Percentiles rank a stretch among this genome's conserved stretches.
Conservation (phyloP, 2,113 vertebrate genomes). For the Cyanoderma ruficeps region DNA sequence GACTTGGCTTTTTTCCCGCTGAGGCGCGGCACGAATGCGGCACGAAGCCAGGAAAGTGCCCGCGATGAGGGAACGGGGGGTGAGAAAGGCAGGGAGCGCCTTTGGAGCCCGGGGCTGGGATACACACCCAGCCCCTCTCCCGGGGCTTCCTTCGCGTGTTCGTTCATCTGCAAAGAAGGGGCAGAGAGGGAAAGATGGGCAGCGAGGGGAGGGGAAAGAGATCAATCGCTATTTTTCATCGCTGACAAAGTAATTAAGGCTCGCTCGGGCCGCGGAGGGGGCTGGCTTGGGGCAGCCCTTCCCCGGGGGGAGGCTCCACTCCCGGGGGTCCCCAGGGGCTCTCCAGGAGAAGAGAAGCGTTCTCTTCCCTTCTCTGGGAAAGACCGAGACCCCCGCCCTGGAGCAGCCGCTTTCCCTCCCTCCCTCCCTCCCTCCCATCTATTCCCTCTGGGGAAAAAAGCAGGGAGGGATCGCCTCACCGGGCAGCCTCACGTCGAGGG, state of each 20-base stretch:
- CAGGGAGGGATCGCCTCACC: too few species aligned
- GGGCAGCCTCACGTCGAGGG: neutral
- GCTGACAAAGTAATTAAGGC: slow-evolving; percentile 95
- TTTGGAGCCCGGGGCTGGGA: neutral
- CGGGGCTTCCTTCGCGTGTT: neutral
- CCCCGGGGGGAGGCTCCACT: neutral
- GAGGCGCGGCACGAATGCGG: neutral
- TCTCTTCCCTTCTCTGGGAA: neutral
- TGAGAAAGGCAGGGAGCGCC: too few species aligned
- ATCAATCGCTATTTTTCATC: slow-evolving; percentile 95
- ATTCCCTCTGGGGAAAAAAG: neutral
- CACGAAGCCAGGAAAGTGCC: neutral
- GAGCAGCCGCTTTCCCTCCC: too few species aligned
- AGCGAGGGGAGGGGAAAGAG: slow-evolving; percentile 34
- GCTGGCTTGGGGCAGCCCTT: neutral
- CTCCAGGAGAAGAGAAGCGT: fast-evolving
- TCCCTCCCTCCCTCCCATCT: neutral
- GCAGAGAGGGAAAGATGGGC: slow-evolving; percentile 19
- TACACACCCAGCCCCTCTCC: neutral
- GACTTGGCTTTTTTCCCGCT: neutral
- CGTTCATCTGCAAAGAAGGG: slow-evolving; percentile 36
- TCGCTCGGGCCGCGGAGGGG: neutral
- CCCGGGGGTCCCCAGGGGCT: neutral
- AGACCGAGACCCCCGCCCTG: fast-evolving
- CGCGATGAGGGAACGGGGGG: neutral